These are phyloP conservation scores for Gymnocheta viridis DNA, from an alignment of 2,888 invertebrate genomes.

Conservation along the genomic window DNA sequence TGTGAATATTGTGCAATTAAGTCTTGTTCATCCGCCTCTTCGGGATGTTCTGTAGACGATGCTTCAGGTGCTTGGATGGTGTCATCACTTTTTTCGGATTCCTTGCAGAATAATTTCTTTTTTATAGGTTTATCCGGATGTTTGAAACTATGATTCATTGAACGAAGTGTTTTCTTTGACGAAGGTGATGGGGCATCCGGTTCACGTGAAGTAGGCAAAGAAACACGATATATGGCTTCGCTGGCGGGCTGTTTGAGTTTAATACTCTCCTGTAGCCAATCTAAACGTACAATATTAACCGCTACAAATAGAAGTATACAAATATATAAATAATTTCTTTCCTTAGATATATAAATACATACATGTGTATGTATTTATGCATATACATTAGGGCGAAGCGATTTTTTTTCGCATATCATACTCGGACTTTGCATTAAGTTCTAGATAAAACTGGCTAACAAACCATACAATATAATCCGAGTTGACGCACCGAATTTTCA, in stretches of 20 bases:
- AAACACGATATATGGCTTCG: slow-evolving; percentile 78
- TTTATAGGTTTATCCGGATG: slow-evolving; percentile 77
- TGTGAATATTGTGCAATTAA: slow-evolving; percentile 79
- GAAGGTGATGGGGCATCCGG: slow-evolving; percentile 84
- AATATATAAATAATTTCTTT: neutral
- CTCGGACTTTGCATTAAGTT: too few relatives aligned
- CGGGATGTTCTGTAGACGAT: slow-evolving; percentile 32
- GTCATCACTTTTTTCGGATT: slow-evolving; percentile 18
- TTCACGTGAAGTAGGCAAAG: slow-evolving; percentile 75
- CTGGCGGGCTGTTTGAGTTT: slow-evolving; percentile 84
- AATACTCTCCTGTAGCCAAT: slow-evolving; percentile 91
- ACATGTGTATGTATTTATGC: neutral
- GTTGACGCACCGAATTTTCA: too few relatives aligned
- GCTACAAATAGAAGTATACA: slow-evolving; percentile 53
- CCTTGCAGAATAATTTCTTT: slow-evolving; percentile 75
- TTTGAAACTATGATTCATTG: slow-evolving; percentile 81
- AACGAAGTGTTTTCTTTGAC: slow-evolving; percentile 83
- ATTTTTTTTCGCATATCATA: too few relatives aligned
- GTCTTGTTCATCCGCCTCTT: slow-evolving; percentile 73
- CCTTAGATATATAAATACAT: neutral
- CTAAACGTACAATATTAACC: slow-evolving; percentile 84
- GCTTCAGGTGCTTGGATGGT: slow-evolving; percentile 32
- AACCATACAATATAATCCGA: too few relatives aligned
- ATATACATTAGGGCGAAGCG: neutral
- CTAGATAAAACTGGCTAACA: too few relatives aligned